These are phyloP conservation scores for Latrodectus hesperus DNA, from an alignment of 2,888 invertebrate genomes.

Conservation along the genomic window DNA sequence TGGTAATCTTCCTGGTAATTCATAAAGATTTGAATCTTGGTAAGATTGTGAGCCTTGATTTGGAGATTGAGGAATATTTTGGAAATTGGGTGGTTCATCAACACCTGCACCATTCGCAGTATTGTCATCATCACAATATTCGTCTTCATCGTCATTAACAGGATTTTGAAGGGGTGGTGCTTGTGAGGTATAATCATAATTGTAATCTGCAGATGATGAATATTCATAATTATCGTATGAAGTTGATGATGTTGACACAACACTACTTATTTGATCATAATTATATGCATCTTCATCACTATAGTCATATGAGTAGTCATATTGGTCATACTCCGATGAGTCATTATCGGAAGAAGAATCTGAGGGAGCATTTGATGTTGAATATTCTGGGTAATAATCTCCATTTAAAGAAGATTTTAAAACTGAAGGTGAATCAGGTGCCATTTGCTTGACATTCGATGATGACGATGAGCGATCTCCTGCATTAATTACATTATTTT, in stretches of 20 bases:
- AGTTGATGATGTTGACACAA: not conserved
- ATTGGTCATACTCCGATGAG: not conserved
- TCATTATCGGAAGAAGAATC: not conserved
- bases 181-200: not conserved
- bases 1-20: too few species aligned
- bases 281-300: not conserved
- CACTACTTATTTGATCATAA: not conserved
- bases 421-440: too few species aligned
- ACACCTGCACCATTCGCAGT: not conserved
- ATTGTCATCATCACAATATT: constrained; percentile 2
- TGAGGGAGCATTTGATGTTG: too few species aligned
- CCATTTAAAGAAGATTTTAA: too few species aligned
- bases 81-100: not conserved
- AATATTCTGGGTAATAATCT: too few species aligned
- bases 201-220: not conserved
- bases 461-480: not conserved
- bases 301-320: not conserved
- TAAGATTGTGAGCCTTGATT: not conserved
- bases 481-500: not conserved
- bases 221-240: not conserved
- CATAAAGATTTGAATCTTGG: not conserved
- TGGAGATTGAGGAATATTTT: not conserved
- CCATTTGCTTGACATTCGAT: not conserved
- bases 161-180: not conserved
- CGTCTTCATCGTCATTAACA: not conserved